Percentiles rank a stretch among this genome's conserved stretches.
These are phyloP conservation scores for Jaculus jaculus DNA, from an alignment of 2,113 vertebrate species.

Conservation along the genomic window DNA sequence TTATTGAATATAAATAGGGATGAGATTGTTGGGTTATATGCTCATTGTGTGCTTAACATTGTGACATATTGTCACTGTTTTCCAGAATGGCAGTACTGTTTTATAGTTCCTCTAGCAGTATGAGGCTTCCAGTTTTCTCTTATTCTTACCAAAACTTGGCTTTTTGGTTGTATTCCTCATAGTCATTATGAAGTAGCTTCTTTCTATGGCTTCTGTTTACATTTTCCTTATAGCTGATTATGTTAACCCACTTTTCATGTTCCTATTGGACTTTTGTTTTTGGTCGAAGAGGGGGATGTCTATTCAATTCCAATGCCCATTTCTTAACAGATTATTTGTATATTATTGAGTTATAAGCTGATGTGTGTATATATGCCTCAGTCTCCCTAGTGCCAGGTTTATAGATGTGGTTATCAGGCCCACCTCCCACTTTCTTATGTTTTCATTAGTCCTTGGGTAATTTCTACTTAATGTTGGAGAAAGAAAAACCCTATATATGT, in stretches of 20 bases:
- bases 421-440: background rate
- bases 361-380: too few species aligned
- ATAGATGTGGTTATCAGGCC: too few species aligned
- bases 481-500: background rate
- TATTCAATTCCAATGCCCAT: conserved; percentile 4
- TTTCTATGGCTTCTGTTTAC: conserved; percentile 1
- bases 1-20: background rate
- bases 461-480: background rate
- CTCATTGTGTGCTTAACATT: background rate
- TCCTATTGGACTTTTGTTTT: background rate
- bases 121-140: background rate
- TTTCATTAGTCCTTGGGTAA: conserved; percentile 17
- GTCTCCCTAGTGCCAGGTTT: too few species aligned
- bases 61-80: conserved; percentile 29
- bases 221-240: background rate
- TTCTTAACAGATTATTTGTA: too few species aligned
- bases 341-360: too few species aligned
- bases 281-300: background rate
- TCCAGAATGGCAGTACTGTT: background rate
- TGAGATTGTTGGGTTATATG: background rate
- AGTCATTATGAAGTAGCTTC: background rate
- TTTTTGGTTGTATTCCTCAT: background rate
- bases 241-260: background rate
- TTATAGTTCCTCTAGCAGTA: background rate
- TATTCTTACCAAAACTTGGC: background rate